Evolutionary conservation across 37 sponge, comb jelly and placozoan genomes (phyloP), one percentile per base, ranked within the genome.

Genomic region (Aplysina aerophoba): DNA sequence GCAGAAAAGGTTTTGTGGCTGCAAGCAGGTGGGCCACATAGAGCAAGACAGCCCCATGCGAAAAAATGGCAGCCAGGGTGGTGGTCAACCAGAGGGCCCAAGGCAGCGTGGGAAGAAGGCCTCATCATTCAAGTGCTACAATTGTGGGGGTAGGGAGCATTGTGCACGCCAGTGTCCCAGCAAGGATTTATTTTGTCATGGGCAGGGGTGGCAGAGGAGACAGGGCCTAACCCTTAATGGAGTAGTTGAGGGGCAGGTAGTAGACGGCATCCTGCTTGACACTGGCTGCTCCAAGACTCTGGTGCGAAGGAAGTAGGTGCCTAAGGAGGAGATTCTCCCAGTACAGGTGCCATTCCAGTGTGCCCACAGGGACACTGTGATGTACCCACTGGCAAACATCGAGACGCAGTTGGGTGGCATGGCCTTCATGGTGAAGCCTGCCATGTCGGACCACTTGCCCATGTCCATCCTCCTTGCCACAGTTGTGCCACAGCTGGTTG

Each of bases 241-340:
- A 39, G 31, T 72, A 0, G 73, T 72, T 34, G 73, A 72, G 22
- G 73, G 73, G 2, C 35, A 34, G 20, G 73, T 34, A 72, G 73
- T 30, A 34, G 73, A 72, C 38, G 73, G 33, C 38, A 35, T 72
- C 22, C 35, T 72, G 73, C 38, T 72, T 22, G 73, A 72, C 35
- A 72, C 73, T 33, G 73, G 73, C 38, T 72, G 73, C 38, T 72
- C 73, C 38, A 34, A 36, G 40, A 72, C 73, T 20, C 35, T 72
- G 31, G 73, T 72, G 73, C 73, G 73, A 34, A 36, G 73, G 33
- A 34, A 72, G 34, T 72, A 33, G 73, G 73, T 72, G 31, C 73
- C 73, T 34, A 72, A 21, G 6, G 73, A 30, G 22, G 33, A 72
- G 73, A 4, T 72, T 21, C 73, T 72, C 36, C 36, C 28, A 34